phyloP scores from a whole-genome alignment of 2,888 invertebrate species.

The Magallana nippona region DNA sequence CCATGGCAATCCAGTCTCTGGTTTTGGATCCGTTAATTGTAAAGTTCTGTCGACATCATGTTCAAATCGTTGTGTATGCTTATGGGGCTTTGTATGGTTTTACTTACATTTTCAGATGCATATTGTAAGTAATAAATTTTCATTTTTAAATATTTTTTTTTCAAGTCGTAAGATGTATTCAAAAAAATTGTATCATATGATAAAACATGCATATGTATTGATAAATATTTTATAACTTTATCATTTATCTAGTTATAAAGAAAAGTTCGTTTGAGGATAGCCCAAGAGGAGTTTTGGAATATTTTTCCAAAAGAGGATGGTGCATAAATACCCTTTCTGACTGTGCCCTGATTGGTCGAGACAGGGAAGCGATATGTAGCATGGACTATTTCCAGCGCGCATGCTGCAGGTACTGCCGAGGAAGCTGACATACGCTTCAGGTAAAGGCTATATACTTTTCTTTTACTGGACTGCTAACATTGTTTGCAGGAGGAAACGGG shows the following conservation, averaged over 20 bases:
- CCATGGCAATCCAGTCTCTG: neutral
- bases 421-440: neutral
- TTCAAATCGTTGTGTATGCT: neutral
- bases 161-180: neutral
- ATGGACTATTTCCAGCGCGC: neutral
- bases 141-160: too few relatives aligned
- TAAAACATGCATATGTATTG: too few relatives aligned
- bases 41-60: neutral
- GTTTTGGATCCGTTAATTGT: neutral
- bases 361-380: neutral
- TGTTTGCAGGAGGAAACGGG: too few relatives aligned
- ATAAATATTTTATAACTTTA: too few relatives aligned
- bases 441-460: neutral
- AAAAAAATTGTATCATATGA: neutral
- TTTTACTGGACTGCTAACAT: too few relatives aligned
- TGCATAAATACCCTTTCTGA: neutral
- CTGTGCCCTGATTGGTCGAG: neutral
- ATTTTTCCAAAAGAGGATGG: conserved; percentile 25
- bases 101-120: conserved; percentile 6
- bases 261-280: conserved; percentile 10
- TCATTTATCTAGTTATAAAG: neutral
- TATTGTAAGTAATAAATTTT: neutral
- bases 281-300: neutral
- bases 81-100: neutral
- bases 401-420: neutral